Conservation (phyloP, 2,113 vertebrate species). For the Otolemur garnettii region DNA sequence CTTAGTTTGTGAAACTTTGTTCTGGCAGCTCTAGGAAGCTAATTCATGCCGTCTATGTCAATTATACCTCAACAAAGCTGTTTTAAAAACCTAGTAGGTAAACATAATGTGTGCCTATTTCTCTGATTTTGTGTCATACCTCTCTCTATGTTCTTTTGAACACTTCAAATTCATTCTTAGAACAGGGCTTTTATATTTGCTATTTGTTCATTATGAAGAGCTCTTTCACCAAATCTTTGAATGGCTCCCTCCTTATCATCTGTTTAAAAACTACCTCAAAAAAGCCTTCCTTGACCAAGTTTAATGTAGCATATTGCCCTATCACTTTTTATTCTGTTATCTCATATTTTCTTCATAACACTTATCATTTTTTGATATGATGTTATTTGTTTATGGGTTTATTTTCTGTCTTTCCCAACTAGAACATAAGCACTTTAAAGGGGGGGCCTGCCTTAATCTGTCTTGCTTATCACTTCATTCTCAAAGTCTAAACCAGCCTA, state of each 20-base stretch:
- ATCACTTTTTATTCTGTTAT: neutral
- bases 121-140: neutral
- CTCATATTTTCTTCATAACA: neutral
- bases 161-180: neutral
- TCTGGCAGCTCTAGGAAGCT: neutral
- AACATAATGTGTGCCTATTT: neutral
- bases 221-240: neutral
- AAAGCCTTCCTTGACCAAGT: slow-evolving; percentile 46
- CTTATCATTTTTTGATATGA: neutral
- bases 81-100: neutral
- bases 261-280: neutral
- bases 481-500: slow-evolving; percentile 24
- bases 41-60: slow-evolving; percentile 23
- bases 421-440: slow-evolving; percentile 7
- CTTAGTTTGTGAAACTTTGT: neutral
- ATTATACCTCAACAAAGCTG: slow-evolving; percentile 8
- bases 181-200: neutral
- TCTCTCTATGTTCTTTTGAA: neutral
- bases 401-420: neutral
- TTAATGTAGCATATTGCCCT: neutral
- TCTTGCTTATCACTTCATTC: neutral
- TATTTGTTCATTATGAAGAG: neutral
- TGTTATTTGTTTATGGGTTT: slow-evolving; percentile 29
- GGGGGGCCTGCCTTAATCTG: neutral
- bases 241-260: neutral